Evolutionary conservation across 2,113 vertebrate genomes (phyloP).

Genomic region (Mohoua ochrocephala): DNA sequence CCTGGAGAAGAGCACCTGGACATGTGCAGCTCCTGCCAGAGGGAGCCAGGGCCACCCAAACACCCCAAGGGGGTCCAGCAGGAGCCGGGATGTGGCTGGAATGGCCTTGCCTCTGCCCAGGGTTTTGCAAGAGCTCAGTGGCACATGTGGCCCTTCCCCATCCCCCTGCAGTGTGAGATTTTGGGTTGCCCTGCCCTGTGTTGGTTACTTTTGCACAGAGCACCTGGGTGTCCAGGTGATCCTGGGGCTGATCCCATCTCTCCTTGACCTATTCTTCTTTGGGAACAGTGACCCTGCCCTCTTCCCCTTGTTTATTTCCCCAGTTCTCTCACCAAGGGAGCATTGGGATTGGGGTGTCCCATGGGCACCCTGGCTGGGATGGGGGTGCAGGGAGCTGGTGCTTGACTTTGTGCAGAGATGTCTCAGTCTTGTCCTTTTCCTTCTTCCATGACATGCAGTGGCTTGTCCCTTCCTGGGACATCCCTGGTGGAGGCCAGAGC

Average conservation of each 20-base stretch:
- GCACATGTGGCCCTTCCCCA: neutral
- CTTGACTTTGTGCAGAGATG: neutral
- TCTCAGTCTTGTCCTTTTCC: neutral
- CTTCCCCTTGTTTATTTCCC: neutral
- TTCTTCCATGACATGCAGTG: neutral
- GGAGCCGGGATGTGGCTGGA: neutral
- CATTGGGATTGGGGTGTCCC: neutral
- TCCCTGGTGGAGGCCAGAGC: neutral
- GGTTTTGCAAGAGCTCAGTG: neutral
- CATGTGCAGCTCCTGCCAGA: neutral
- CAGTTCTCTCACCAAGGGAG: neutral
- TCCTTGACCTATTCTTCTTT: neutral
- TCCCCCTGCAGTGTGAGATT: fast-evolving
- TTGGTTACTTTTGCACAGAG: neutral
- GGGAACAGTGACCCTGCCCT: neutral
- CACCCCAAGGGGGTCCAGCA: neutral
- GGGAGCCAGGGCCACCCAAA: neutral
- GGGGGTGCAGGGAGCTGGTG: neutral
- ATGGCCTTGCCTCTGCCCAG: neutral
- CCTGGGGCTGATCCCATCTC: neutral
- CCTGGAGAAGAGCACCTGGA: neutral
- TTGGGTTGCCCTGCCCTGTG: neutral
- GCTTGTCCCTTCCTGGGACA: neutral
- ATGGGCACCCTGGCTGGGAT: neutral
- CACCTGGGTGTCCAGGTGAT: neutral